Conservation (phyloP, 1,140 invertebrate genomes). For the Aphaenogaster rudis region DNA sequence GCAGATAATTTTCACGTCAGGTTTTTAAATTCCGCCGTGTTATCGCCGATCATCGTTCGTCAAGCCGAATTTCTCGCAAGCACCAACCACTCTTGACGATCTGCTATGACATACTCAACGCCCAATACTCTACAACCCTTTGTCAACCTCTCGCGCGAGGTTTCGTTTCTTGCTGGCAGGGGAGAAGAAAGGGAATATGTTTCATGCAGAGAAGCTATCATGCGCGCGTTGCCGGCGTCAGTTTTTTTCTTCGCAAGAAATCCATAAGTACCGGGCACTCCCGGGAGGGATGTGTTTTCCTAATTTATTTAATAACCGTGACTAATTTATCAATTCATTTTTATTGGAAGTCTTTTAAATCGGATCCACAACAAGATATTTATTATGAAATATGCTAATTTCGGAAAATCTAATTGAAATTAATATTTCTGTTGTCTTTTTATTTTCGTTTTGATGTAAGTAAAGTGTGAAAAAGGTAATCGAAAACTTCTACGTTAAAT, state of each 20-base stretch:
- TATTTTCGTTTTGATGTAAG: neutral
- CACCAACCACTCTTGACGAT: slow-evolving; percentile 52
- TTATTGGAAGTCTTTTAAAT: neutral
- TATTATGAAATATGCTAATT: neutral
- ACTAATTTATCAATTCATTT: slow-evolving; percentile 49
- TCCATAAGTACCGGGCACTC: slow-evolving; percentile 33
- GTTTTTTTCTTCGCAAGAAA: slow-evolving; percentile 33
- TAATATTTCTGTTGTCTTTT: slow-evolving; percentile 3
- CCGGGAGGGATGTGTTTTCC: slow-evolving; percentile 24
- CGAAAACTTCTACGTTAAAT: slow-evolving; percentile 40
- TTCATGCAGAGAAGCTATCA: slow-evolving; percentile 51
- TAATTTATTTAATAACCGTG: slow-evolving; percentile 62
- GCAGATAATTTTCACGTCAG: slow-evolving; percentile 6
- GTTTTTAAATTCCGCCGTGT: slow-evolving; percentile 11
- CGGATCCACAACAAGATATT: neutral
- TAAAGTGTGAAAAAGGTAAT: neutral
- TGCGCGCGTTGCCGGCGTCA: slow-evolving; percentile 27
- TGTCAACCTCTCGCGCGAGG: slow-evolving; percentile 11
- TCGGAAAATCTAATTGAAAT: slow-evolving; percentile 8
- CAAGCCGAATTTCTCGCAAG: slow-evolving; percentile 54
- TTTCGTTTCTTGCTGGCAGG: slow-evolving; percentile 12
- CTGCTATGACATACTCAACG: slow-evolving; percentile 48
- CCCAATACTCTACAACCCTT: slow-evolving; percentile 45
- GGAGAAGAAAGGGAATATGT: slow-evolving; percentile 55
- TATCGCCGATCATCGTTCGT: slow-evolving; percentile 13